Conservation (phyloP, 1,140 invertebrate species). For the Apis cerana region DNA sequence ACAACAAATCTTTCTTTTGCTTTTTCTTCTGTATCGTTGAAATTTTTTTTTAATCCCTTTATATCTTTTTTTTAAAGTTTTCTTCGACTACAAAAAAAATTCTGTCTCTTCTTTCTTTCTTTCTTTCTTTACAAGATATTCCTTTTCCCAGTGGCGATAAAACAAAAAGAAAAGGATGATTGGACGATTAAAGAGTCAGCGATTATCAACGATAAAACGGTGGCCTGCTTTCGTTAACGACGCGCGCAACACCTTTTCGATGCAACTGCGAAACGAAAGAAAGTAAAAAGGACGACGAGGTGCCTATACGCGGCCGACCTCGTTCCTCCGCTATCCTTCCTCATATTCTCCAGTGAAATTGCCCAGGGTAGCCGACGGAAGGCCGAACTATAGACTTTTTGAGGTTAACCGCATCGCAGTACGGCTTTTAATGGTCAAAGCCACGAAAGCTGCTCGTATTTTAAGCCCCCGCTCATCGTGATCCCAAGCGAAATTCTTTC, state of each 20-base stretch:
- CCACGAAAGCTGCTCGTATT: slow-evolving; percentile 65
- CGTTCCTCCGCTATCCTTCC: slow-evolving; percentile 59
- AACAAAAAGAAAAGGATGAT: neutral
- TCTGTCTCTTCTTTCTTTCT: neutral
- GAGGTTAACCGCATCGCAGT: slow-evolving; percentile 65
- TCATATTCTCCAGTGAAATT: slow-evolving; percentile 58
- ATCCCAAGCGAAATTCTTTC: slow-evolving; percentile 57
- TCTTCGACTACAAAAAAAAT: too few relatives aligned
- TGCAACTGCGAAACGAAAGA: slow-evolving; percentile 33
- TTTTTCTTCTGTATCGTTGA: too few relatives aligned
- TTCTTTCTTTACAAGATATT: neutral
- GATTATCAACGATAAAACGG: neutral
- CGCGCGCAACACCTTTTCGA: slow-evolving; percentile 47
- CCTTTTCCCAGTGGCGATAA: neutral
- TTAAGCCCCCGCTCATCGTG: slow-evolving; percentile 59
- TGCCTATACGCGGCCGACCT: slow-evolving; percentile 52
- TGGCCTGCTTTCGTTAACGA: slow-evolving; percentile 36
- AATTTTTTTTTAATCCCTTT: too few relatives aligned
- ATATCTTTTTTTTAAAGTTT: neutral
- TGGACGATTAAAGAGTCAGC: slow-evolving; percentile 5
- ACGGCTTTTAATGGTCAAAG: slow-evolving; percentile 66
- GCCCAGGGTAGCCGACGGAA: slow-evolving; percentile 59
- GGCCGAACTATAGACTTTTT: slow-evolving; percentile 65
- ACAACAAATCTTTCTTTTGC: neutral
- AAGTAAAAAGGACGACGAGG: slow-evolving; percentile 47